phyloP scores from a whole-genome alignment of 2,113 vertebrate genomes.

The Sardina pilchardus region DNA sequence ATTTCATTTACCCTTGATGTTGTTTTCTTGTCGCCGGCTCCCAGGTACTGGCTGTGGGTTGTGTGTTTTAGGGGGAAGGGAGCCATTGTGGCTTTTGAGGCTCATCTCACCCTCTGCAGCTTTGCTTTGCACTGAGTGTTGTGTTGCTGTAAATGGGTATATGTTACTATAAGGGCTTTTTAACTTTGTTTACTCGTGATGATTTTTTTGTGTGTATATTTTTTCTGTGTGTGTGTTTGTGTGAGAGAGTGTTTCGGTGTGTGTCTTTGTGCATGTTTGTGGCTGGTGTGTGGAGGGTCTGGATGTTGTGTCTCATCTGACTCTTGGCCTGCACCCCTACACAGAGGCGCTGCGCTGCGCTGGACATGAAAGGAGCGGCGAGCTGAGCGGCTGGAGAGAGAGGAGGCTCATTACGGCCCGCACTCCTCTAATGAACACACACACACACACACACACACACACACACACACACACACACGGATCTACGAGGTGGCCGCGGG shows the following conservation, averaged over 20 bases:
- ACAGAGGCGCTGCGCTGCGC: slow-evolving; percentile 23
- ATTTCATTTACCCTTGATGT: slow-evolving; percentile 24
- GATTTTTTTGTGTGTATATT: background rate
- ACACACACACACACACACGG: slow-evolving; percentile 69
- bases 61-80: background rate
- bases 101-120: too few species aligned
- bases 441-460: too few species aligned
- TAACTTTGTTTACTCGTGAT: background rate
- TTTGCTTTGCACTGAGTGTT: background rate
- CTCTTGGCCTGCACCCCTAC: slow-evolving; percentile 33
- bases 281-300: background rate
- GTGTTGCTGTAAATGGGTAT: background rate
- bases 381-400: slow-evolving; percentile 44
- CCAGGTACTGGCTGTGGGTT: background rate
- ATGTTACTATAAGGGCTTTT: background rate
- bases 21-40: slow-evolving; percentile 7
- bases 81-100: background rate
- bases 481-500: slow-evolving; percentile 58
- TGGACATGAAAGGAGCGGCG: slow-evolving; percentile 30
- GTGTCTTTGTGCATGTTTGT: slow-evolving; percentile 12
- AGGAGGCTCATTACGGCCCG: slow-evolving; percentile 68
- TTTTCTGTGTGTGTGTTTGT: slow-evolving; percentile 30
- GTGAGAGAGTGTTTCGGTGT: slow-evolving; percentile 9
- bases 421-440: slow-evolving; percentile 73
- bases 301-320: slow-evolving; percentile 43